Conservation (phyloP, 2,797 vertebrate species). For the Gadopsis marmoratus region DNA sequence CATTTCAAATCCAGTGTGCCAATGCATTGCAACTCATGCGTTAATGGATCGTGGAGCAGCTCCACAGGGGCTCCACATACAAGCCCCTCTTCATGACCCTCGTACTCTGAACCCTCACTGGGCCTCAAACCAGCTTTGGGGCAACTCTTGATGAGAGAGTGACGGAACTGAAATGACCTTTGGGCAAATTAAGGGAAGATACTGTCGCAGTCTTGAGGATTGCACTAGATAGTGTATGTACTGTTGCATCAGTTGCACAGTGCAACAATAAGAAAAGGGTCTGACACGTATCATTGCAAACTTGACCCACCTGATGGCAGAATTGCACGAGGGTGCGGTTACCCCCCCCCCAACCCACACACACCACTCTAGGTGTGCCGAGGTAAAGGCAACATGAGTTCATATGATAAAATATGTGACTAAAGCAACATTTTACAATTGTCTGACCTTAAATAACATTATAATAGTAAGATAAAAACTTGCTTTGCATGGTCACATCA, state of each 20-base stretch:
- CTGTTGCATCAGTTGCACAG: background rate
- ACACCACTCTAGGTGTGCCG: background rate
- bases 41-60: background rate
- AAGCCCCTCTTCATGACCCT: no score
- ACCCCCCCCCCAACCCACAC: background rate
- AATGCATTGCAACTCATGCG: constrained; percentile 4
- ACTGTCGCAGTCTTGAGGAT: background rate
- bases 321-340: background rate
- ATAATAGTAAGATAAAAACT: background rate
- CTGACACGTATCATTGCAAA: background rate
- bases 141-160: background rate
- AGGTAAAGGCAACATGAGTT: background rate
- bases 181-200: background rate
- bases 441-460: constrained; percentile 1
- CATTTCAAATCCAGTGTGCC: background rate
- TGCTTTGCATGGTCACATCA: constrained; percentile 48
- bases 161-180: background rate
- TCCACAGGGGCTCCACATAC: background rate
- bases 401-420: background rate
- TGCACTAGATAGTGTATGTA: background rate
- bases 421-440: background rate
- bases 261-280: background rate
- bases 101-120: background rate
- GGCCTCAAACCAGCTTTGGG: background rate
- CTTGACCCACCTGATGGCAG: background rate